Percentiles rank a stretch among this genome's conserved stretches.
Evolutionary conservation across 2,888 invertebrate species (phyloP).

Genomic region (Amblyteles armatorius): DNA sequence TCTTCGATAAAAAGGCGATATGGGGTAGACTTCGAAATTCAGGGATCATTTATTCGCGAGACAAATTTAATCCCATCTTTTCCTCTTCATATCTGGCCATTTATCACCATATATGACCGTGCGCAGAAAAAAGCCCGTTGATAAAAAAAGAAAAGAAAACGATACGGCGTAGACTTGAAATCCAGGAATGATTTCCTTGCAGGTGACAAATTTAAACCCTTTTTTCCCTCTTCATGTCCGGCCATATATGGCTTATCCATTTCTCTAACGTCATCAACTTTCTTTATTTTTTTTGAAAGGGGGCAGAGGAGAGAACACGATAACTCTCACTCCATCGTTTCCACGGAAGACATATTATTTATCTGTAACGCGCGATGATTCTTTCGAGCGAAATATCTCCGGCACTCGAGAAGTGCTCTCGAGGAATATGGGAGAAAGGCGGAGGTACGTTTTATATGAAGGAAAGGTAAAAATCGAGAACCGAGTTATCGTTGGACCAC

Average conservation of each 20-base stretch:
- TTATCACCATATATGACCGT: too few relatives aligned
- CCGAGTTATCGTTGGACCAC: constrained; percentile 1
- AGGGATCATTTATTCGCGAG: background rate
- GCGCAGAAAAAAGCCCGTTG: too few relatives aligned
- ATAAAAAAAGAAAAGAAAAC: too few relatives aligned
- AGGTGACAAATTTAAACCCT: constrained; percentile 14
- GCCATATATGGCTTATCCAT: constrained; percentile 15
- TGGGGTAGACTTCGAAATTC: constrained; percentile 3
- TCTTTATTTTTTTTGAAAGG: background rate
- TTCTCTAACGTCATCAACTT: constrained; percentile 7
- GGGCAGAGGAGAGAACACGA: background rate
- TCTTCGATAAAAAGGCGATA: too few relatives aligned
- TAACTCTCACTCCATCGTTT: constrained; percentile 55
- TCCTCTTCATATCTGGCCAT: background rate
- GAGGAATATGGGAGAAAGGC: constrained; percentile 7
- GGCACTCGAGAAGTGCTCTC: constrained; percentile 2
- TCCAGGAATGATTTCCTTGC: too few relatives aligned
- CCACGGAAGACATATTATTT: constrained; percentile 50
- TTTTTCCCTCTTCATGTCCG: background rate
- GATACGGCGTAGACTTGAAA: too few relatives aligned
- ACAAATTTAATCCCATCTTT: background rate
- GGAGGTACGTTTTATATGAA: background rate
- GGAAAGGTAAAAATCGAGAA: constrained; percentile 29
- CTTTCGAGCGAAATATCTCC: constrained; percentile 46
- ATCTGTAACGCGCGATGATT: constrained; percentile 50